phyloP scores from a whole-genome alignment of 2,113 vertebrate genomes.

The Galbula dea region DNA sequence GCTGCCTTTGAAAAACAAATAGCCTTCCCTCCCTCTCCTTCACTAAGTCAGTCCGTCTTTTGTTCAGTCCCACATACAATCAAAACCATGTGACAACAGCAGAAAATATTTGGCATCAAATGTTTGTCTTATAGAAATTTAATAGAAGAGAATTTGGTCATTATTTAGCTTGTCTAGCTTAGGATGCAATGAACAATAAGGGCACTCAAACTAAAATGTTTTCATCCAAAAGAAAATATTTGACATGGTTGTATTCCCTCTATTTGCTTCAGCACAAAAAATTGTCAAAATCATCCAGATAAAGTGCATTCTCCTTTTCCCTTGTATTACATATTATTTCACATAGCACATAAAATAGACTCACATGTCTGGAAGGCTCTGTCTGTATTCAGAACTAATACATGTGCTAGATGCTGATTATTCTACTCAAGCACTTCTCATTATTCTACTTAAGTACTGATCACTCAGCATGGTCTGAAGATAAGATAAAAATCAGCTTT shows the following conservation, averaged over 20 bases:
- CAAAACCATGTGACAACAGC: not conserved
- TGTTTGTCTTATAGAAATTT: not conserved
- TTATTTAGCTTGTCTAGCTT: not conserved
- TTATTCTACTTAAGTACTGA: constrained; percentile 52
- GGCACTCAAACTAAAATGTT: not conserved
- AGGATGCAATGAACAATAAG: not conserved
- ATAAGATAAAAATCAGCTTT: constrained; percentile 65
- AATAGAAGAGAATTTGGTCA: not conserved
- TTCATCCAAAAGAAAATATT: not conserved
- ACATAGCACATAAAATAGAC: not conserved
- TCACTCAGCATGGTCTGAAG: constrained; percentile 32
- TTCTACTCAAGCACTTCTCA: constrained; percentile 47
- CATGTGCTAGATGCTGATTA: constrained; percentile 25
- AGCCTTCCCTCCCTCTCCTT: not conserved
- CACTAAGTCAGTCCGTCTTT: not conserved
- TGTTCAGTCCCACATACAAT: not conserved
- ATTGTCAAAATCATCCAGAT: not conserved
- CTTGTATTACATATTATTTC: not conserved
- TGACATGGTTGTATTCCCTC: not conserved
- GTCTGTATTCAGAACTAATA: not conserved
- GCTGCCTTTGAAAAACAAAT: not conserved
- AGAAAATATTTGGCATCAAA: not conserved
- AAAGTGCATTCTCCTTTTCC: not conserved
- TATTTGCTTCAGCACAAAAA: not conserved
- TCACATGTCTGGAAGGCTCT: not conserved